Conservation (phyloP, 2,797 vertebrate species). For the Amniataba percoides region DNA sequence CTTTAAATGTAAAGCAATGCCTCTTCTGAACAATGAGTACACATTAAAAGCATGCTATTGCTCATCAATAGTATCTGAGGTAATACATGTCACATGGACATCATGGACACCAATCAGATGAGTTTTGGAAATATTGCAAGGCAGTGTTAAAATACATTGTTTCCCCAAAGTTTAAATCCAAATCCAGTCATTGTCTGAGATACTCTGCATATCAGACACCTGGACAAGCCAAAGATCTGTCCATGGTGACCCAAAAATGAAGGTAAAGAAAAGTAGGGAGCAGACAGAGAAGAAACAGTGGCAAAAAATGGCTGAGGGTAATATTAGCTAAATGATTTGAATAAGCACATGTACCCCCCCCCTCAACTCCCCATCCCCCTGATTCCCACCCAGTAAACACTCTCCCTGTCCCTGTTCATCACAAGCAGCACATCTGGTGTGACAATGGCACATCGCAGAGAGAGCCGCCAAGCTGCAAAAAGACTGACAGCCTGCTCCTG, state of each 20-base stretch:
- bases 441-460: slow-evolving; percentile 83
- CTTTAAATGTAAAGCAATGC: not conserved
- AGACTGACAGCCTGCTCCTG: slow-evolving; percentile 83
- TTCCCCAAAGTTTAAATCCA: slow-evolving; percentile 33
- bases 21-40: not conserved
- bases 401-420: slow-evolving; percentile 81
- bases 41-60: not conserved
- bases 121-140: slow-evolving; percentile 22
- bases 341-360: slow-evolving; percentile 63
- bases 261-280: slow-evolving; percentile 46
- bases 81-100: slow-evolving; percentile 9
- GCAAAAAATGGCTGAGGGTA: slow-evolving; percentile 44
- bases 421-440: slow-evolving; percentile 87
- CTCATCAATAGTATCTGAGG: not conserved
- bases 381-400: slow-evolving; percentile 75
- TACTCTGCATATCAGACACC: slow-evolving; percentile 33
- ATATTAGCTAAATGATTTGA: slow-evolving; percentile 78
- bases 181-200: slow-evolving; percentile 20
- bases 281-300: slow-evolving; percentile 36
- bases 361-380: slow-evolving; percentile 24
- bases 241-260: slow-evolving; percentile 29
- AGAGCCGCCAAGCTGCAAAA: slow-evolving; percentile 82
- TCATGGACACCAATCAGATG: not conserved
- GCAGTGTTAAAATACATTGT: slow-evolving; percentile 3
- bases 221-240: slow-evolving; percentile 43